These are phyloP conservation scores for Gymnopithys bicolor DNA, from an alignment of 2,797 vertebrate genomes.

Conservation along the genomic window DNA sequence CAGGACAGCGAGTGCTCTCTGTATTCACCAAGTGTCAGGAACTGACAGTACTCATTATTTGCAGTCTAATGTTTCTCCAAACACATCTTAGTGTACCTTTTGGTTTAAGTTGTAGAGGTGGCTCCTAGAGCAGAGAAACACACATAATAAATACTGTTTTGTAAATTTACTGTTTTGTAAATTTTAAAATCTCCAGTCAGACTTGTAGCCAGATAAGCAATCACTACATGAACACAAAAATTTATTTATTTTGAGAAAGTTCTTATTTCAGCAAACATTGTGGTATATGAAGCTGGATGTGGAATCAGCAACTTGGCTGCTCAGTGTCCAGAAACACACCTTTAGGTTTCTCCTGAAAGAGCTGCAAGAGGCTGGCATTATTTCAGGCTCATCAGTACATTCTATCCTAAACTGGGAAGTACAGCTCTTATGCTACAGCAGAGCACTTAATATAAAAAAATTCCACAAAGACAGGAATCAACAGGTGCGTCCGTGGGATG, in stretches of 20 bases:
- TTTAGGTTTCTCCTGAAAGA: background rate
- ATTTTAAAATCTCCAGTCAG: too few relatives aligned
- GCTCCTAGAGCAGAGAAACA: background rate
- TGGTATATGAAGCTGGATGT: background rate
- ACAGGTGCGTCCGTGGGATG: background rate
- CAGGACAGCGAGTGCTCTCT: background rate
- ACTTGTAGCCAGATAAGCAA: too few relatives aligned
- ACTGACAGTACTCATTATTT: background rate
- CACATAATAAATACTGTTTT: background rate
- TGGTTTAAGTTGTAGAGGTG: background rate
- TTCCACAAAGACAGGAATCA: background rate
- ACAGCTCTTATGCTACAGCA: rapidly evolving
- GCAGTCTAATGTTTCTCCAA: background rate
- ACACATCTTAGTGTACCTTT: background rate
- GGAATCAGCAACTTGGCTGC: background rate
- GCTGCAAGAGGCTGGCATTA: background rate
- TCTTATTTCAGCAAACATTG: background rate
- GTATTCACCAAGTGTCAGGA: rapidly evolving
- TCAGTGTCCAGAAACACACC: background rate
- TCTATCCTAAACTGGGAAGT: background rate
- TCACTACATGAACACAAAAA: too few relatives aligned
- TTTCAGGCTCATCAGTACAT: background rate
- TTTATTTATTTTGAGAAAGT: background rate
- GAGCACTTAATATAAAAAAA: background rate
- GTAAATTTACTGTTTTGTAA: too few relatives aligned